phyloP scores from a whole-genome alignment of 2,113 vertebrate genomes.

The Oryzias javanicus region DNA sequence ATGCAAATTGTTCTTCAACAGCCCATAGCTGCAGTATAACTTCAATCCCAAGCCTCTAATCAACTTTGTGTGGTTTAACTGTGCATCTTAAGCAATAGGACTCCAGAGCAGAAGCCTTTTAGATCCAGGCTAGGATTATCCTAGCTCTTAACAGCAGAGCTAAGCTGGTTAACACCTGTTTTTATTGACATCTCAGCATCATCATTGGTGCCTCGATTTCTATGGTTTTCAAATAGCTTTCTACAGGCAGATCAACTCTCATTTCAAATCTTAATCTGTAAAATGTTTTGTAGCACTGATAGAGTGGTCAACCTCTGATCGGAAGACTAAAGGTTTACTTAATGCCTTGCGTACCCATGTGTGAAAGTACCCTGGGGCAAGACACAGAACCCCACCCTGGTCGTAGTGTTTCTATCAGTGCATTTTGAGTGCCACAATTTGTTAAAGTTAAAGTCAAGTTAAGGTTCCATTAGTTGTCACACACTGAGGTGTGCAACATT shows the following conservation, averaged over 20 bases:
- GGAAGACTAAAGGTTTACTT: too few species aligned
- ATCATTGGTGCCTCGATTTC: slow-evolving; percentile 46
- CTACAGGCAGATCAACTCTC: slow-evolving; percentile 9
- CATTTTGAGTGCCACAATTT: too few species aligned
- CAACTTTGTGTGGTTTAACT: slow-evolving; percentile 51
- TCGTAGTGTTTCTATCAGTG: too few species aligned
- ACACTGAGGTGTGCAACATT: too few species aligned
- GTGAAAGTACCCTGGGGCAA: too few species aligned
- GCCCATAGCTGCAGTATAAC: slow-evolving; percentile 29
- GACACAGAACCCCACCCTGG: too few species aligned
- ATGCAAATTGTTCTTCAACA: slow-evolving; percentile 38
- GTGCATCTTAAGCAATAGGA: slow-evolving; percentile 68
- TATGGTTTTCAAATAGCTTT: slow-evolving; percentile 55
- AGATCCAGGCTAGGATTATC: slow-evolving; percentile 74
- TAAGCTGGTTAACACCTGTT: slow-evolving; percentile 82
- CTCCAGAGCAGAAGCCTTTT: slow-evolving; percentile 64
- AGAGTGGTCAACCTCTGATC: too few species aligned
- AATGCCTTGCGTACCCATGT: too few species aligned
- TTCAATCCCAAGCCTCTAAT: slow-evolving; percentile 44
- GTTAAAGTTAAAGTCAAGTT: too few species aligned
- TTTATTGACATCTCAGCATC: slow-evolving; percentile 76
- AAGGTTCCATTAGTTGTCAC: too few species aligned
- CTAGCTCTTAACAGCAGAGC: slow-evolving; percentile 73
- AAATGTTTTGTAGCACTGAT: too few species aligned
- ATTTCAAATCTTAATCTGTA: background rate